Evolutionary conservation across 2,888 invertebrate genomes (phyloP).

Genomic region (Phlogophora meticulosa): DNA sequence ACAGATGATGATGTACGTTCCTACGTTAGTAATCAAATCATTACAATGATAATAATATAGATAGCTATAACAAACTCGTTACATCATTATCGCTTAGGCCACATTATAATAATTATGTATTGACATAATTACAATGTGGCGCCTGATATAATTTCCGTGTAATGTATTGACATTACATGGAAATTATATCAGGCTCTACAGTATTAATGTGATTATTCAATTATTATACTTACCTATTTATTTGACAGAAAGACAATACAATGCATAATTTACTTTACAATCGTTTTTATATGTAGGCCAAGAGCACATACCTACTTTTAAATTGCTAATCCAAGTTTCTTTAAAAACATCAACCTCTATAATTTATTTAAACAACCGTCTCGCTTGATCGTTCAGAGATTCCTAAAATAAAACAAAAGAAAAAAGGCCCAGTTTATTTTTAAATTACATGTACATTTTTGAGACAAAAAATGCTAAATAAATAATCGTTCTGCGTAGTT

Average conservation of each 20-base stretch:
- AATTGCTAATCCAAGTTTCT: background rate
- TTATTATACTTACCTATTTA: too few relatives aligned
- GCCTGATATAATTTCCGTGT: too few relatives aligned
- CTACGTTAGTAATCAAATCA: background rate
- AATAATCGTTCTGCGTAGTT: slow-evolving; percentile 39
- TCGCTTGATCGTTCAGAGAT: slow-evolving; percentile 6
- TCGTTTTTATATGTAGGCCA: background rate
- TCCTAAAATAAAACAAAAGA: slow-evolving; percentile 20
- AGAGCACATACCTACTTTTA: too few relatives aligned
- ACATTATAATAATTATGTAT: background rate
- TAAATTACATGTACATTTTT: slow-evolving; percentile 33
- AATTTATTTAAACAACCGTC: slow-evolving; percentile 23
- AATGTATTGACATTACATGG: too few relatives aligned
- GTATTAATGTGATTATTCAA: background rate
- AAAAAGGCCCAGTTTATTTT: slow-evolving; percentile 3
- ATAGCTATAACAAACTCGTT: background rate
- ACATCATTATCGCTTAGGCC: background rate
- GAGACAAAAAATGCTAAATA: slow-evolving; percentile 40
- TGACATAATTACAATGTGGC: too few relatives aligned
- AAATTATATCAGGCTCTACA: background rate
- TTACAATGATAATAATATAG: background rate
- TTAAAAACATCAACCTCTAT: background rate
- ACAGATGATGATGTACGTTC: too few relatives aligned
- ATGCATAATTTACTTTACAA: too few relatives aligned
- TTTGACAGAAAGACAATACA: too few relatives aligned